Evolutionary conservation across 92 coral and sea anemone species (phyloP).

Genomic region (Montipora capitata): DNA sequence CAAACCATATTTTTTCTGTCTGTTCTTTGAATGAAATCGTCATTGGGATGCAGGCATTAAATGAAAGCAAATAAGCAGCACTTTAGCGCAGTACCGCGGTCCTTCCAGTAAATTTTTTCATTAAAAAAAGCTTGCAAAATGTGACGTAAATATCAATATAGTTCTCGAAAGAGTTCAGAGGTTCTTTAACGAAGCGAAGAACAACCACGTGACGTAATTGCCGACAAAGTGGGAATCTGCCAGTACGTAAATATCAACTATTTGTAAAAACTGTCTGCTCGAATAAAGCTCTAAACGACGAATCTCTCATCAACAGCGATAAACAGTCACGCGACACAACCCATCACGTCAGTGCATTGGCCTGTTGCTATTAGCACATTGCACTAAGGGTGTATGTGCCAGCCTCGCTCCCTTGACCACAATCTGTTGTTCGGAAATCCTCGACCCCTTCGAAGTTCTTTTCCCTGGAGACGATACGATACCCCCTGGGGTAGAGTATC

Average conservation of each 20-base stretch:
- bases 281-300: too few species aligned
- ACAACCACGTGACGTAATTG: too few species aligned
- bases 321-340: not conserved
- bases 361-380: constrained; percentile 37
- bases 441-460: constrained; percentile 62
- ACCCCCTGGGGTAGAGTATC: constrained; percentile 66
- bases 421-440: constrained; percentile 67
- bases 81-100: not conserved
- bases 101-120: too few species aligned
- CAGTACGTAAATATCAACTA: too few species aligned
- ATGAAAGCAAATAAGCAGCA: not conserved
- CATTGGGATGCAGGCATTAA: not conserved
- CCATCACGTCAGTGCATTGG: constrained; percentile 29
- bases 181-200: too few species aligned
- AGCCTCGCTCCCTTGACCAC: constrained; percentile 81
- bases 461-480: constrained; percentile 48
- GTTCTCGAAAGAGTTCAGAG: too few species aligned
- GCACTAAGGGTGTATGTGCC: constrained; percentile 57
- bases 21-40: too few species aligned
- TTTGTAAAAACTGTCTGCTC: too few species aligned
- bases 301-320: too few species aligned
- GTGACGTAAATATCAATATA: too few species aligned
- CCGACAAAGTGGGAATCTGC: too few species aligned
- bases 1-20: not conserved
- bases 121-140: too few species aligned